Conservation (phyloP, 2,888 invertebrate genomes). For the Hipparchia sbordonii region DNA sequence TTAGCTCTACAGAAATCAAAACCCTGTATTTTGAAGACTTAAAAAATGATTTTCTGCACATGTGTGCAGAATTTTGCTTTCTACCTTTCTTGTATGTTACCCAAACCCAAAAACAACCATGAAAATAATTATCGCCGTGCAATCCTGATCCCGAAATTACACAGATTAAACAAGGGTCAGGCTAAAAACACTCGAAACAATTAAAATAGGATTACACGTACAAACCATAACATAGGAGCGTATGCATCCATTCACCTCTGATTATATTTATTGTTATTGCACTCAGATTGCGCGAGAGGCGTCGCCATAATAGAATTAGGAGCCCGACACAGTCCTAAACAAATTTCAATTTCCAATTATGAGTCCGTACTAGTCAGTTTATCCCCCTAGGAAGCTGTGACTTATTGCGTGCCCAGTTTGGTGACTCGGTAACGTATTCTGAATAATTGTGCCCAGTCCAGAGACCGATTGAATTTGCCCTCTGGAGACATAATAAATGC, state of each 20-base stretch:
- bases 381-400: constrained; percentile 70
- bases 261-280: constrained; percentile 75
- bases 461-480: constrained; percentile 60
- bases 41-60: too few species aligned
- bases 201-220: constrained; percentile 33
- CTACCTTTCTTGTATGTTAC: background rate
- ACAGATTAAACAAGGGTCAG: constrained; percentile 24
- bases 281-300: constrained; percentile 64
- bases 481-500: constrained; percentile 59
- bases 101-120: background rate
- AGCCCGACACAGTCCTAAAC: constrained; percentile 74
- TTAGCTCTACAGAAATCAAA: too few species aligned
- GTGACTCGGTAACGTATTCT: constrained; percentile 73
- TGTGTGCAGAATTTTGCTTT: background rate
- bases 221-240: constrained; percentile 27
- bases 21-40: too few species aligned
- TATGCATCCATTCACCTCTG: constrained; percentile 54
- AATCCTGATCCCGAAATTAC: constrained; percentile 16
- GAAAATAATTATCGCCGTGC: constrained; percentile 22
- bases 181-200: constrained; percentile 28
- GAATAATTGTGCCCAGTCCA: constrained; percentile 68
- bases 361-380: constrained; percentile 56
- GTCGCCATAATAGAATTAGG: constrained; percentile 75
- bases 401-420: constrained; percentile 67
- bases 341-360: constrained; percentile 83